Percentiles rank a stretch among this genome's conserved stretches.
phyloP scores from a whole-genome alignment of 2,888 invertebrate species.

The Chelonus formosanus region DNA sequence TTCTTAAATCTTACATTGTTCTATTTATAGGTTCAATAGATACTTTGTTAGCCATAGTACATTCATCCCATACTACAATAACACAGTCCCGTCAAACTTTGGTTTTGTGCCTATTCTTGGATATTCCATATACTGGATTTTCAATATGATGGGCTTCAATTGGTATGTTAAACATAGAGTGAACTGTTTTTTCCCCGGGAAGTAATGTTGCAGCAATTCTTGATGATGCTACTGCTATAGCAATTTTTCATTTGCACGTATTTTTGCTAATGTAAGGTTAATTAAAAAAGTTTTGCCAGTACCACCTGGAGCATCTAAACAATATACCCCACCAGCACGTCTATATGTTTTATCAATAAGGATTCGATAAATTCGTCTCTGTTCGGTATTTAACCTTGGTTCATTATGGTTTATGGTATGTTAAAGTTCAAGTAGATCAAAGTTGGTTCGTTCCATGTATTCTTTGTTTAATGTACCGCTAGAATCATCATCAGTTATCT shows the following conservation, averaged over 20 bases:
- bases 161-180: slow-evolving; percentile 45
- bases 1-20: slow-evolving; percentile 43
- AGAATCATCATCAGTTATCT: too few species aligned
- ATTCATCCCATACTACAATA: slow-evolving; percentile 63
- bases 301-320: not conserved
- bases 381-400: too few species aligned
- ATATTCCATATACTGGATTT: not conserved
- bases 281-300: not conserved
- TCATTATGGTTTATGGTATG: too few species aligned
- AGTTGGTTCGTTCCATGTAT: too few species aligned
- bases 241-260: slow-evolving; percentile 45
- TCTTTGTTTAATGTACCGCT: too few species aligned
- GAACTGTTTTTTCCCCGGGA: slow-evolving; percentile 56
- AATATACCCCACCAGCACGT: too few species aligned
- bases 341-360: too few species aligned
- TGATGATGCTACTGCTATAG: slow-evolving; percentile 61
- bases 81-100: not conserved
- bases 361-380: too few species aligned
- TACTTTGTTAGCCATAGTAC: slow-evolving; percentile 58
- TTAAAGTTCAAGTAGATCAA: too few species aligned
- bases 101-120: slow-evolving; percentile 25
- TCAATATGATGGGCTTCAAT: not conserved
- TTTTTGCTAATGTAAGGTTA: not conserved
- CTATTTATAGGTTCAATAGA: slow-evolving; percentile 51
- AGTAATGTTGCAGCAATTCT: slow-evolving; percentile 65